These are phyloP conservation scores for Pycnomerus fuliginosus DNA, from an alignment of 2,888 invertebrate species.

Conservation along the genomic window DNA sequence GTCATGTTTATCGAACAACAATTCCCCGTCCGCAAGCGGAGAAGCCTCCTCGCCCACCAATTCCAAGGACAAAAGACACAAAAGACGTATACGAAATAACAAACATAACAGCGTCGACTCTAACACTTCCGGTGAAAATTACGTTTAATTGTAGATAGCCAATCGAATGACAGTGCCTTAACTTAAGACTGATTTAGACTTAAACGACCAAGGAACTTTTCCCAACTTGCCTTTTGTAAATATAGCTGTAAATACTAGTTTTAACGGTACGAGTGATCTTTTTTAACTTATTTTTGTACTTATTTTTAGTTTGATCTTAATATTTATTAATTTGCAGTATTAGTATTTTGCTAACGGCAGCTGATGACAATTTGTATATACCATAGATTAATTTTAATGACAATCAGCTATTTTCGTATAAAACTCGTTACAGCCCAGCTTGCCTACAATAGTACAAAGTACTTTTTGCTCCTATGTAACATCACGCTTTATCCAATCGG, in stretches of 20 bases:
- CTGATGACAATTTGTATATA: not conserved
- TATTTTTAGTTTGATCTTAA: constrained; percentile 12
- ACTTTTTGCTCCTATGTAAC: not conserved
- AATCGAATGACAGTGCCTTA: constrained; percentile 8
- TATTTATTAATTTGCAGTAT: constrained; percentile 22
- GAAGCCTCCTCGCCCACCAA: constrained; percentile 26
- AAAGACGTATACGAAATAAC: constrained; percentile 28
- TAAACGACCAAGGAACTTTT: not conserved
- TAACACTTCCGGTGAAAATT: constrained; percentile 33
- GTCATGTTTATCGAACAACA: constrained; percentile 69
- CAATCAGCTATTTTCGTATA: not conserved
- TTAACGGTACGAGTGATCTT: constrained; percentile 13
- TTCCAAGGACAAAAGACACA: constrained; percentile 25
- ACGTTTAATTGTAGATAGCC: constrained; percentile 24
- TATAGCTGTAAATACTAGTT: constrained; percentile 17
- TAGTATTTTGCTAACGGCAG: constrained; percentile 4
- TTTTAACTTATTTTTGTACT: constrained; percentile 26
- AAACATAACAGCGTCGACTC: constrained; percentile 21
- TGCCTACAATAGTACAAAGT: not conserved
- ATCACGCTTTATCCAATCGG: too few relatives aligned
- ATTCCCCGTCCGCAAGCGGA: constrained; percentile 41
- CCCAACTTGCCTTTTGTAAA: constrained; percentile 21
- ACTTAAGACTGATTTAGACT: constrained; percentile 5
- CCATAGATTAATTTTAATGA: too few relatives aligned
- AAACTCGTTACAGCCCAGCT: not conserved